These are phyloP conservation scores for Raja brachyura DNA, from an alignment of 2,113 vertebrate species.

Conservation along the genomic window DNA sequence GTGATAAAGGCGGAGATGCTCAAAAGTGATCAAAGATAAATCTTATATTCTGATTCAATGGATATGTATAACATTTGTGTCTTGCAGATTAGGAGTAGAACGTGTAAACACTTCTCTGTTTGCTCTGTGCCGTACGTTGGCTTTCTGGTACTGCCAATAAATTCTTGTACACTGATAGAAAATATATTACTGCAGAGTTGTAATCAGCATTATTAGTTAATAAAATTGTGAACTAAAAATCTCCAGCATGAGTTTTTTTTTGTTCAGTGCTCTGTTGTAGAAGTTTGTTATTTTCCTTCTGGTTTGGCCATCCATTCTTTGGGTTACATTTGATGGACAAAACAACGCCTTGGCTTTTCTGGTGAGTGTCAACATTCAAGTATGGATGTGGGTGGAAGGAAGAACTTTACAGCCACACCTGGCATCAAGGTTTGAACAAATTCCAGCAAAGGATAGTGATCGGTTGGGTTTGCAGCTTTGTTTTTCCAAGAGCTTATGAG, in stretches of 20 bases:
- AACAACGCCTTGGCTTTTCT: background rate
- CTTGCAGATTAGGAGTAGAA: slow-evolving; percentile 29
- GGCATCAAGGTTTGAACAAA: background rate
- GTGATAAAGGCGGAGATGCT: background rate
- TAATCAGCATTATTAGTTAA: background rate
- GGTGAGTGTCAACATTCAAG: background rate
- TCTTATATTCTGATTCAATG: background rate
- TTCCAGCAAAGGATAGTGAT: too few relatives aligned
- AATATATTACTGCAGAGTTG: slow-evolving; percentile 1
- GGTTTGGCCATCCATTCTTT: background rate
- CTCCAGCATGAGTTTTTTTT: background rate
- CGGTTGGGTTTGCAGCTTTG: background rate
- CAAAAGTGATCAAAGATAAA: slow-evolving; percentile 1
- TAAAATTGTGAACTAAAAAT: background rate
- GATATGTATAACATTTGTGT: background rate
- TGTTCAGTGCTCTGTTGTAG: background rate
- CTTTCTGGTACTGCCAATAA: slow-evolving; percentile 31
- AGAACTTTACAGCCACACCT: background rate
- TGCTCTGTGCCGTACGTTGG: slow-evolving; percentile 1
- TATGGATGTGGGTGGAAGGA: background rate
- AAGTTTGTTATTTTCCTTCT: background rate
- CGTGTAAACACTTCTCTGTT: slow-evolving; percentile 13
- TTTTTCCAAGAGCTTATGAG: background rate
- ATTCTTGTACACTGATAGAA: slow-evolving; percentile 24
- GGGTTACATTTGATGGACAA: background rate